These are phyloP conservation scores for Periophthalmodon schlosseri DNA, from an alignment of 2,113 vertebrate genomes.

Conservation along the genomic window DNA sequence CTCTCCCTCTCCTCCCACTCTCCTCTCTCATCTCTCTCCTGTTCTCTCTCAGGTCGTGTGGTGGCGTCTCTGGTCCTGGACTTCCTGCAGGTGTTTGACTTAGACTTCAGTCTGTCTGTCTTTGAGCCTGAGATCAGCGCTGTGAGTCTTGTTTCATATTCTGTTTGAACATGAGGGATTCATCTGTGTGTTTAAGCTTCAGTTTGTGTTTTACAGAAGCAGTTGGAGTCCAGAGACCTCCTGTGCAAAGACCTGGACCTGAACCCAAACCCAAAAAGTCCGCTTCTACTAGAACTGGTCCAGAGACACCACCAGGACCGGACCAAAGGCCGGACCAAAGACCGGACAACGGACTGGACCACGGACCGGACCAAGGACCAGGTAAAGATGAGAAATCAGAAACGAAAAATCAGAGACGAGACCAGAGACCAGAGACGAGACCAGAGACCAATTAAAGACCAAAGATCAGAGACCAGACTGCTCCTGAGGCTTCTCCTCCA, in stretches of 20 bases:
- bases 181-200: slow-evolving; percentile 86
- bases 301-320: slow-evolving; percentile 76
- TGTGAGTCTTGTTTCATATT: slow-evolving; percentile 68
- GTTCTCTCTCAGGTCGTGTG: slow-evolving; percentile 79
- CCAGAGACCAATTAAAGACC: too few species aligned
- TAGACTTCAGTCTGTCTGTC: slow-evolving; percentile 94
- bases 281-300: slow-evolving; percentile 86
- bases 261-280: slow-evolving; percentile 78
- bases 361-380: background rate
- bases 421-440: too few species aligned
- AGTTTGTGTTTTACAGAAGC: slow-evolving; percentile 74
- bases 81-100: slow-evolving; percentile 91
- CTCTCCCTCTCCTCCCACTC: too few species aligned
- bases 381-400: background rate
- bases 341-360: background rate
- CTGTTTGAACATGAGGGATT: too few species aligned
- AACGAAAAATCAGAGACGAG: too few species aligned
- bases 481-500: too few species aligned
- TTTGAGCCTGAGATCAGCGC: slow-evolving; percentile 93
- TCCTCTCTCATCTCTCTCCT: too few species aligned
- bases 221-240: slow-evolving; percentile 84
- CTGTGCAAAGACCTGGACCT: slow-evolving; percentile 86
- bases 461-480: too few species aligned
- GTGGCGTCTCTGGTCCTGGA: slow-evolving; percentile 89
- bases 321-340: background rate